Evolutionary conservation across 2,797 vertebrate genomes (phyloP), one percentile per base, ranked within the genome.

Genomic region (Microcaecilia unicolor): DNA sequence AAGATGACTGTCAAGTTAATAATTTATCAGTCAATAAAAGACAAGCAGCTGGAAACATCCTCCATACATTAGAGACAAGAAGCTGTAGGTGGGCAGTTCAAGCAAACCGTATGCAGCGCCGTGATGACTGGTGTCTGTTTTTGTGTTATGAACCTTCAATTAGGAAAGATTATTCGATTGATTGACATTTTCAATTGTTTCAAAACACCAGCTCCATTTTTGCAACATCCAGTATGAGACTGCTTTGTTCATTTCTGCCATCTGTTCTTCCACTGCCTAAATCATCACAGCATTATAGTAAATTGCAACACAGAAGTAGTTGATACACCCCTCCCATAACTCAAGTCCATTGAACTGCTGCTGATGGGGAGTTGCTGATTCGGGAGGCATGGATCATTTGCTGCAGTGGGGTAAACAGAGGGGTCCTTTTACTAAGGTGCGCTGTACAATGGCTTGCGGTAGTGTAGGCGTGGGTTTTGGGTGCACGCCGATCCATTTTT

Each of bases 1-100:
- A 28, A 6, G 2, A 38, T 60, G 53, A 36, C 53, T 18, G 14
- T 15, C 4, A 3, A 22, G 25, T 51, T 63, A 51, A 45, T 59
- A 53, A 67, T 67, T 58, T 43, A 64, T 37, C 7, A 0, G 15
- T 8, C 31, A 49, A 31, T 34, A 40, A 27, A 47, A 55, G 41
- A 47, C 30, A 41, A 28, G 38, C 43, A 31, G 39, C 30, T 44
- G 41, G 10, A 20, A 36, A 41, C 4, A 0, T 43, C 62, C 31
- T 46, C 19, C 25, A 46, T 15, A 18, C 31, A 31, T 21, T 21
- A 0, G 12, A 39, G 48, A 47, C 44, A 33, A 28, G 24, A 40
- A 33, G 8, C 4, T 5, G 8, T 46, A 55, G 27, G 42, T 41
- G 50, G 18, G 44, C 51, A 22, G 11, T 18, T 23, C 33, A 31